Evolutionary conservation across 1,140 invertebrate genomes (phyloP), one percentile per base, ranked within the genome.

Genomic region (Trachymyrmex septentrionalis): DNA sequence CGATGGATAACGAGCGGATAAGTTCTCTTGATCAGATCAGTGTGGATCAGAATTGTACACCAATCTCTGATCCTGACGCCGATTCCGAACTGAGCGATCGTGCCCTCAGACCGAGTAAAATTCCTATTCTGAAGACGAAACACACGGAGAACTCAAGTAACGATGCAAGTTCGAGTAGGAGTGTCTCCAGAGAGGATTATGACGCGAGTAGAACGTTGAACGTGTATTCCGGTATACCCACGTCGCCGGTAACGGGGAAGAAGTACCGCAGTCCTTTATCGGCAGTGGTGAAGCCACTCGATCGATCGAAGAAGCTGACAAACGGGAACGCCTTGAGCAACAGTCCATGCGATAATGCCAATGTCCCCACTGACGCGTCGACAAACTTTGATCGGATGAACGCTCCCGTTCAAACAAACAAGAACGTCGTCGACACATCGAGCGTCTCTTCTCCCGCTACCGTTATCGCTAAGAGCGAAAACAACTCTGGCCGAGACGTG

Each of bases 181-280:
- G 91, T 38, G 73, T 81, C 12, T 89, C 91, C 10, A 77, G 72
- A 9, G 93, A 93, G 10, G 92, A 93, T 14, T 86, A 73, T 6
- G 93, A 94, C 1, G 63, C 64, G 50, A 59, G 38, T 48, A 92
- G 89, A 86, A 61, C 87, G 57, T 88, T 92, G 27, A 92, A 84
- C 38, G 82, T 90, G 9, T 75, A 73, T 14, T 89, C 91, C 6
- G 86, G 91, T 67, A 92, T 92, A 85, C 94, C 94, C 10, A 94
- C 93, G 19, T 95, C 94, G 5, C 94, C 94, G 7, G 66, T 95
- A 5, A 94, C 94, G 10, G 94, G 94, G 14, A 94, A 94, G 86
- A 95, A 94, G 71, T 94, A 94, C 78, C 91, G 94, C 44, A 94
- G 93, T 81, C 94, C 94, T 48, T 80, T 94, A 75, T 92, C 88